Percentiles rank a stretch among this genome's conserved stretches.
These are phyloP conservation scores for Ostrea denselamellosa DNA, from an alignment of 1,140 invertebrate genomes.

Conservation along the genomic window DNA sequence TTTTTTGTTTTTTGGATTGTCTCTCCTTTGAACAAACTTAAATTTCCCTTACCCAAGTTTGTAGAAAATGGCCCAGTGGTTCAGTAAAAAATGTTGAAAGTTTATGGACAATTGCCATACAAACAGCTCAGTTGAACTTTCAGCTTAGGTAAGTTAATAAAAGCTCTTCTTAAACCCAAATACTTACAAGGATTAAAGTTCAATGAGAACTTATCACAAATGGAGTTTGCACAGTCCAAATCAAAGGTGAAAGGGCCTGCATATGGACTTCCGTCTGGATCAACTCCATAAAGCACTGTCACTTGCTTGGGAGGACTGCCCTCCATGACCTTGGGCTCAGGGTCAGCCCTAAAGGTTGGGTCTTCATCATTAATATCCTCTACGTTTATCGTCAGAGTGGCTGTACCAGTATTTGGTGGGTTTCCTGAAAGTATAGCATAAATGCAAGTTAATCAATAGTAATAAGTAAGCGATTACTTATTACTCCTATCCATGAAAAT, in stretches of 20 bases:
- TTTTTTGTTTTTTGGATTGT: too few relatives aligned
- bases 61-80: too few relatives aligned
- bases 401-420: constrained; percentile 95
- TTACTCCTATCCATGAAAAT: background rate
- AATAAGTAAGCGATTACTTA: too few relatives aligned
- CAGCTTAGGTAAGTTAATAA: too few relatives aligned
- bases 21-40: too few relatives aligned
- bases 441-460: background rate
- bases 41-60: too few relatives aligned
- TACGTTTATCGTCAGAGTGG: constrained; percentile 95
- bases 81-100: too few relatives aligned
- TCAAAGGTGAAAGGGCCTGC: constrained; percentile 65
- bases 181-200: background rate
- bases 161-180: background rate
- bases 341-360: constrained; percentile 93
- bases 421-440: constrained; percentile 68
- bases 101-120: too few relatives aligned
- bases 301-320: constrained; percentile 88
- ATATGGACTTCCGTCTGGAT: constrained; percentile 78
- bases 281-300: constrained; percentile 94
- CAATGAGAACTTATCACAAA: constrained; percentile 58
- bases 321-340: constrained; percentile 91
- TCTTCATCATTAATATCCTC: constrained; percentile 96
- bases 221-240: constrained; percentile 18
- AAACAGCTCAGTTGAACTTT: too few relatives aligned